Evolutionary conservation across 2,113 vertebrate genomes (phyloP), one percentile per base, ranked within the genome.

Genomic region (Bucco capensis): DNA sequence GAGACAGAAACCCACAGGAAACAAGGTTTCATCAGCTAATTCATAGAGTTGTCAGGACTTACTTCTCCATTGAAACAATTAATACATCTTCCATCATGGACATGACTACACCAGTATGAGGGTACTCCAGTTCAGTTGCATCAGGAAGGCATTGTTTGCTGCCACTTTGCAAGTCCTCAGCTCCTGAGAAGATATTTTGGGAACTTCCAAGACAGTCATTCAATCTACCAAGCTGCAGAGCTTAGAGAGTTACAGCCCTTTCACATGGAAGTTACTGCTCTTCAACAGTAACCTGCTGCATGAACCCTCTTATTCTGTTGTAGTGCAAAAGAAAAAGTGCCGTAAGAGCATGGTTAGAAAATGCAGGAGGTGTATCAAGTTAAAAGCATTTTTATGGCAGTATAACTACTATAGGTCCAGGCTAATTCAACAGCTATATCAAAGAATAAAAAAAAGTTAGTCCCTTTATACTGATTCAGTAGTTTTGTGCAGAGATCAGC

Each of bases 1-100:
- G 58, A 83, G 88, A 46, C 33, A 77, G 27, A 91, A 89, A 46
- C 46, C 14, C 67, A 61, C 28, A 91, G 79, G 66, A 96, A 95
- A 88, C 1, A 16, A 89, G 19, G 83, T 42, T 91, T 83, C 90
- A 93, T 94, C 60, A 73, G 57, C 89, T 94, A 89, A 40, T n/a
- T 88, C 75, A 94, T 79, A 30, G 46, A 25, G 50, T 46, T 54
- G 64, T 75, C 58, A 89, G 67, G 54, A 83, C 62, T 31, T 65
- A 53, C 57, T 44, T 46, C 38, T 89, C 40, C 28, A 5, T 0
- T 76, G 67, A 83, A 76, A 70, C 4, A 80, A 71, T 62, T 62
- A 12, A 24, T 6, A 28, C 38, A 37, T 46, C 75, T 66, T 79
- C 54, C 44, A 75, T 19, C 0, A 0, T 0, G 4, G n/a, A 44